Base-by-base conservation (phyloP, 1,140 invertebrate genomes). In the Mactra quadrangularis region DNA sequence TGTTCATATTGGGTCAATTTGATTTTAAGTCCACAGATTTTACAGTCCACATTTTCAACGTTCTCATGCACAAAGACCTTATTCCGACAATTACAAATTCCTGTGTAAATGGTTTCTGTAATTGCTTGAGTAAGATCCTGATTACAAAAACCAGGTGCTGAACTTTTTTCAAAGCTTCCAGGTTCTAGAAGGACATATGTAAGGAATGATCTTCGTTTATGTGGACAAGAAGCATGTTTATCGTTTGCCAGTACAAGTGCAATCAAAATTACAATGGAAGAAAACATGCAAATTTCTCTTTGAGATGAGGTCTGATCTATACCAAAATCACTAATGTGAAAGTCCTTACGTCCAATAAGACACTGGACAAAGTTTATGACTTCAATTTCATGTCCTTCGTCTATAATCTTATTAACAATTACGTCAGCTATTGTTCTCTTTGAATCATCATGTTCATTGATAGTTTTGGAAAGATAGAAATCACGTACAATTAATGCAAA, bases 401-500 rank as follows among this genome's bases (percentile, higher is more conserved):
- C 41, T 1, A 52, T 70, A 3, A 11, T 22, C 31, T 70, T 27
- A 25, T 70, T 70, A 1, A 50, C 3, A 2, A 70, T 1, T 52
- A 70, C 27, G 1, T 7, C 19, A 27, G 64, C 64, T 70, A 7
- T 1, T 15, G 38, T 70, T 3, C 47, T 19, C 35, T 70, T 70
- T 70, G 64, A 3, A 31, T 70, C 64, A 50, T 70, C 41, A 1
- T 47, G 22, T 2, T 31, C 31, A 2, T 19, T 35, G 19, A 19
- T 27, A 3, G 15, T 1, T 19, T 22, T 19, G 2, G 4, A 29
- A 7, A 70, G 11, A 19, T 70, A 70, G 13, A 70, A 47, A 7
- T 70, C 64, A 2, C n/a, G 33, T 17, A 70, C 1, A 15, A 50
- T 22, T 1, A 70, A 70, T n/a, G 64, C 25, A 29, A 70, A 70